Conservation (phyloP, 2,888 invertebrate genomes). For the Megalurothrips usitatus region DNA sequence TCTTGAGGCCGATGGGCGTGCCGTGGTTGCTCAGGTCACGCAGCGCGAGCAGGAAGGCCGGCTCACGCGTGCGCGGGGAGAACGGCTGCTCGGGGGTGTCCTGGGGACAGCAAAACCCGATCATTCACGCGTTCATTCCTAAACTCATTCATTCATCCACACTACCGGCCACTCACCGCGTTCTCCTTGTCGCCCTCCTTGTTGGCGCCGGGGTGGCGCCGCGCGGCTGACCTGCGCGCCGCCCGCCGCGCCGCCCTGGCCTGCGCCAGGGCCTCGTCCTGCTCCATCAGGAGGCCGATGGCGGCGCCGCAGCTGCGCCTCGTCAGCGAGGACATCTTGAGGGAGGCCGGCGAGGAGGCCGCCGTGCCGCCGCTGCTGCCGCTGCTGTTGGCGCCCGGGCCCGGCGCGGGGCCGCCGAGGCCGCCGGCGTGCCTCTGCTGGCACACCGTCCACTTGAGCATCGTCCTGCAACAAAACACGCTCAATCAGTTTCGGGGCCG, state of each 20-base stretch:
- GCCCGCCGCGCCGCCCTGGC: conserved; percentile 5
- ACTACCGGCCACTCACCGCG: neutral
- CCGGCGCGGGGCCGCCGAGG: neutral
- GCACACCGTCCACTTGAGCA: conserved; percentile 16
- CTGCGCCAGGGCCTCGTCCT: neutral
- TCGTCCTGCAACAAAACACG: neutral
- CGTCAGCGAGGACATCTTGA: neutral
- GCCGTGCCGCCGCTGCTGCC: neutral
- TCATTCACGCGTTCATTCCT: neutral
- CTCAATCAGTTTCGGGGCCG: neutral
- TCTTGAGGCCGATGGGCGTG: conserved; percentile 10
- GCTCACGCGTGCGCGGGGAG: conserved; percentile 1
- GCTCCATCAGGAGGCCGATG: neutral
- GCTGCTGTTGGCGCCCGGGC: neutral
- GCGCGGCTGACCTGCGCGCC: conserved; percentile 4
- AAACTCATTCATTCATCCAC: too few species aligned
- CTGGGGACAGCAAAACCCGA: neutral
- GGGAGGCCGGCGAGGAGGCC: neutral
- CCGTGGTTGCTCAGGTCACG: neutral
- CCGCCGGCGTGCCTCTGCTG: conserved; percentile 6
- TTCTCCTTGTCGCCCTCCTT: conserved; percentile 6
- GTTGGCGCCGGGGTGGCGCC: neutral
- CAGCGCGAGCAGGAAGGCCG: neutral
- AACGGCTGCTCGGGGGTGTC: neutral
- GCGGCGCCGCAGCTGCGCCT: conserved; percentile 13